Evolutionary conservation across 1,140 invertebrate genomes (phyloP), one percentile per base, ranked within the genome.

Genomic region (Cotesia glomerata): DNA sequence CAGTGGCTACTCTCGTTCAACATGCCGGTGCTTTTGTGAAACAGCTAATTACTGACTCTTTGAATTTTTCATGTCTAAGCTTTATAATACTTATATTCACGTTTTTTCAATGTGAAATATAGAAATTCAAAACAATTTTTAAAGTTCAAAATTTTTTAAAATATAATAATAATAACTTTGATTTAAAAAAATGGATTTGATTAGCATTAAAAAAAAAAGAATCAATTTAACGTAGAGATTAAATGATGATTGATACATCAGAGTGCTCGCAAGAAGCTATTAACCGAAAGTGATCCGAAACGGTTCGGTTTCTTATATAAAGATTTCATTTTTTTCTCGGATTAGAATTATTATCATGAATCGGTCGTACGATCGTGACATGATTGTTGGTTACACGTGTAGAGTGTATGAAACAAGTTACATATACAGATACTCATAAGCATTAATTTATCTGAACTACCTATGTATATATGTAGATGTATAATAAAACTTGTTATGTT

Each of bases 21-120:
- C 63, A 63, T 66, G 73, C 69, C 74, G 79, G 78, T 66, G 54
- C 82, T 84, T 85, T 84, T 85, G 82, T 84, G 78, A 77, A 78
- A 73, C 5, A 69, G 74, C 76, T 85, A 81, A 86, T 86, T 87
- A 85, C 80, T 74, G 80, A 77, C 78, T 69, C 76, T 75, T 78
- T 77, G 78, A 85, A 84, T 86, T 85, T 86, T 85, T 85, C 84
- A 81, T 67, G 64, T 71, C 69, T 39, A 36, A 49, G 68, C 61
- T 69, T 58, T 58, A 26, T 26, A 26, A 26, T 26, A 26, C 26
- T 26, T 26, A 26, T 26, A 26, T 26, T 26, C 1, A 26, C 26
- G 26, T 26, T 26, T 26, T 26, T 26, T 26, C 1, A 26, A 26
- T 26, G 18, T 18, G 18, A 18, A 26, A 26, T 26, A 26, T 3